Base-by-base conservation (phyloP, 2,888 invertebrate genomes). In the Adelognathus sp. region DNA sequence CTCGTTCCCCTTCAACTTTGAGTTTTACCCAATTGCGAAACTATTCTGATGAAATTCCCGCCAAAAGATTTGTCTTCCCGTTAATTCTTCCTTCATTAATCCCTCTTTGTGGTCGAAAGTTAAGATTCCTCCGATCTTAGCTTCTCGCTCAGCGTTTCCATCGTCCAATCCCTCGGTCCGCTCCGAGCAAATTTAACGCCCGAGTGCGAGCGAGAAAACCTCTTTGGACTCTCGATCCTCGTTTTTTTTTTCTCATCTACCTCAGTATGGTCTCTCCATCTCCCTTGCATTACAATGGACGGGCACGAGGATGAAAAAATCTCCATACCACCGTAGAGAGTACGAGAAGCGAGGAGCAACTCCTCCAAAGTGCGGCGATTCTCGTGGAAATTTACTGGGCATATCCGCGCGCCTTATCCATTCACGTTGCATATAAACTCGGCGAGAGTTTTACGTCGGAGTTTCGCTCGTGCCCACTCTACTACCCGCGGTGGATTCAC, bases 201-300 rank as follows among this genome's bases (percentile, higher is more conserved):
- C 63, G 58, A 78, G 63, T 50, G 24, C 56, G 9, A 44, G 44
- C 71, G 33, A n/a, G 50, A 41, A 39, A 18, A 27, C 31, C n/a
- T 29, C 27, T n/a, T n/a, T n/a, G n/a, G n/a, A 56, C 58, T 29
- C 44, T 61, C 14, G 31, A 36, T 52, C 33, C 36, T 64, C 29
- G 31, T 36, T 70, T 14, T 58, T 18, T 44, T 31, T 63, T 46
- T n/a, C 3, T 46, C 44, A 4, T 52, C 21, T 24, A 2, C 29
- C 61, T 41, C 29, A n/a, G 16, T 33, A 2, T 36, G 6, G 11
- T 29, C 50, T 52, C 44, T 44, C 44, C 77, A 69, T 78, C 73
- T 78, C 78, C 73, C 73, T 78, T 78, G 64, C 78, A 74, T 78
- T 78, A 70, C 69, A 58, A 73, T 64, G 41, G 69, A 70, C 52